Conservation (phyloP, 1,140 invertebrate species). For the Halictus rubicundus region DNA sequence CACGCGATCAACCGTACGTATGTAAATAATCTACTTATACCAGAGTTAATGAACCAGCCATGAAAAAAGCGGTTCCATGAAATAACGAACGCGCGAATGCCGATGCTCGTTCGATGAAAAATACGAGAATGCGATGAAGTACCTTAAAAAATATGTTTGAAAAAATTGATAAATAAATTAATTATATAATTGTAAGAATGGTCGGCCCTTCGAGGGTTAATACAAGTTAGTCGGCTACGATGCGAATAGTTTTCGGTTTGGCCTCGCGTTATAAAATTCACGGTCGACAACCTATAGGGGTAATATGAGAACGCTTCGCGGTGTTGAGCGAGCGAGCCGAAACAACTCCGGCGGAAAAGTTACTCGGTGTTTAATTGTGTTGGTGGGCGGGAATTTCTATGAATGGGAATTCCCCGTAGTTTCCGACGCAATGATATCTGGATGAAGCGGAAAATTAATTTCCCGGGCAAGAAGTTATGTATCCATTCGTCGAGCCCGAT, state of each 20-base stretch:
- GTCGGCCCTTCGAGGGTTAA: no score
- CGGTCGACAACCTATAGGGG: not conserved
- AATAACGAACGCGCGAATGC: no score
- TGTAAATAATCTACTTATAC: no score
- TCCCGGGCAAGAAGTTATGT: not conserved
- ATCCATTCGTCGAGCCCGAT: not conserved
- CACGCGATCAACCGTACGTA: not conserved
- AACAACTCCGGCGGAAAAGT: not conserved
- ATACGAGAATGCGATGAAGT: no score
- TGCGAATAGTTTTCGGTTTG: no score
- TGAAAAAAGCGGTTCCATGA: not conserved
- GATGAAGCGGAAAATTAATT: slow-evolving; percentile 12
- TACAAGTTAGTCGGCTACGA: no score
- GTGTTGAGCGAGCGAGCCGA: not conserved
- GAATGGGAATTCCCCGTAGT: not conserved
- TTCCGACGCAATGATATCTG: not conserved
- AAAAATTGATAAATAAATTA: no score
- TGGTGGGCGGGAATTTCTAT: not conserved
- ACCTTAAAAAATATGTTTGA: no score
- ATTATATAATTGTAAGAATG: no score
- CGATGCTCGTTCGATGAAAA: no score
- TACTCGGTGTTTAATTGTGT: not conserved
- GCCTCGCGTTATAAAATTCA: not conserved
- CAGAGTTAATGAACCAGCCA: not conserved
- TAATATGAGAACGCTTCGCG: not conserved